Base-by-base conservation (phyloP, 2,797 vertebrate genomes). In the Eospalax fontanierii region DNA sequence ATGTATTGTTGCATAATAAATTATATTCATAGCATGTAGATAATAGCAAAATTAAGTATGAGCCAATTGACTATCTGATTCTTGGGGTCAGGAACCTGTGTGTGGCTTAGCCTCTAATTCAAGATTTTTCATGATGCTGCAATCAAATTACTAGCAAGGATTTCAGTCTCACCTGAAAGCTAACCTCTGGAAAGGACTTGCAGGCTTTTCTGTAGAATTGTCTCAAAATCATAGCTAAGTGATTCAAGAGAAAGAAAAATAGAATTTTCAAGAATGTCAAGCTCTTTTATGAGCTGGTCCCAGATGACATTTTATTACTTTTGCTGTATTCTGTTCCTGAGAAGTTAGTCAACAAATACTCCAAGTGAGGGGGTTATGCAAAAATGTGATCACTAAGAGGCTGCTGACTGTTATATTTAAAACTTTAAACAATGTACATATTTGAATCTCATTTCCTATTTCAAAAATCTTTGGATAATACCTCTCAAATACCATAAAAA, bases 361-460 rank as follows among this genome's bases (percentile, higher is more conserved):
- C 46, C 81, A 78, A 22, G 63, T n/a, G 4, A 75, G 46, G 14
- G 75, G 12, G 54, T 92, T 66, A 78, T 3, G 70, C 65, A 81
- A 71, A 91, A 61, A n/a, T 6, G 2, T 33, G 28, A 66, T 11
- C 68, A 68, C 26, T 28, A 59, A 68, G 61, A 75, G 11, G n/a
- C 22, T 74, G 33, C 30, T 46, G n/a, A 59, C 18, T 87, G 19
- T 61, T 61, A 65, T 30, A 74, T 40, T 65, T 63, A 76, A 54
- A 92, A 75, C 68, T 83, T 76, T 35, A 59, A 73, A 73, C 35
- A 89, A 70, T 28, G 57, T 54, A 46, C 33, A 28, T 15, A 92
- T 46, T 84, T 87, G 83, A 81, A 57, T 86, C 33, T 78, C 84
- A 11, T 70, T 90, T 81, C 87, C 84, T 89, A 66, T n/a, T 87